Evolutionary conservation across 2,888 invertebrate species (phyloP).

Genomic region (Alentia gelatinosa): DNA sequence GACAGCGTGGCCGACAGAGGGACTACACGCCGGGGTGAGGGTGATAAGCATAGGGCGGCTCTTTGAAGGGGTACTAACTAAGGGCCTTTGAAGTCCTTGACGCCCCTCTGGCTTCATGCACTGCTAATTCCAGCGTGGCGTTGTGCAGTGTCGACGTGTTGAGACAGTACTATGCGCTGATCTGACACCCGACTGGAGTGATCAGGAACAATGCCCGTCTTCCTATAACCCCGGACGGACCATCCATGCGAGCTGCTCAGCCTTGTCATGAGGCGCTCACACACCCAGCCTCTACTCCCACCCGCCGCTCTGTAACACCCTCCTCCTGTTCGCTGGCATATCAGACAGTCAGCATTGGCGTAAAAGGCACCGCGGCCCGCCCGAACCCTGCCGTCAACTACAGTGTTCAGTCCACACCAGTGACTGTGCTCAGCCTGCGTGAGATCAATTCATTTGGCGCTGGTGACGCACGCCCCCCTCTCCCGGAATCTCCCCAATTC

Average conservation of each 20-base stretch:
- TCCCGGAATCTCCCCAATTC: background rate
- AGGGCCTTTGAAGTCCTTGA: background rate
- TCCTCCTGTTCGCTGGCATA: background rate
- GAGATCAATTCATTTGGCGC: slow-evolving; percentile 11
- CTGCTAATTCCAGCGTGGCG: background rate
- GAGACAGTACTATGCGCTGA: background rate
- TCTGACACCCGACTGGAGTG: background rate
- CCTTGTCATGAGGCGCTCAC: background rate
- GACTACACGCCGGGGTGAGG: too few species aligned
- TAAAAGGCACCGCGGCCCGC: background rate
- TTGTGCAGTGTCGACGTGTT: background rate
- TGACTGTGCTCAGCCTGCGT: background rate
- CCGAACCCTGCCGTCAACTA: background rate
- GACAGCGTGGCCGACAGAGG: too few species aligned
- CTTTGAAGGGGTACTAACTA: background rate
- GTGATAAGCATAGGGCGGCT: too few species aligned
- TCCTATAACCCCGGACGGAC: background rate
- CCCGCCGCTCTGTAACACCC: background rate
- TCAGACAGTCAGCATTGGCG: background rate
- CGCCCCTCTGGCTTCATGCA: background rate
- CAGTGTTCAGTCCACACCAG: background rate
- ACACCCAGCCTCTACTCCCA: background rate
- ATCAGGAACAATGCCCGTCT: background rate
- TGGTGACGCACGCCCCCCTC: background rate
- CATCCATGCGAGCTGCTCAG: background rate